Percentiles rank a stretch among this genome's conserved stretches.
Conservation (phyloP, 2,888 invertebrate genomes). For the Sarcophaga carnaria region DNA sequence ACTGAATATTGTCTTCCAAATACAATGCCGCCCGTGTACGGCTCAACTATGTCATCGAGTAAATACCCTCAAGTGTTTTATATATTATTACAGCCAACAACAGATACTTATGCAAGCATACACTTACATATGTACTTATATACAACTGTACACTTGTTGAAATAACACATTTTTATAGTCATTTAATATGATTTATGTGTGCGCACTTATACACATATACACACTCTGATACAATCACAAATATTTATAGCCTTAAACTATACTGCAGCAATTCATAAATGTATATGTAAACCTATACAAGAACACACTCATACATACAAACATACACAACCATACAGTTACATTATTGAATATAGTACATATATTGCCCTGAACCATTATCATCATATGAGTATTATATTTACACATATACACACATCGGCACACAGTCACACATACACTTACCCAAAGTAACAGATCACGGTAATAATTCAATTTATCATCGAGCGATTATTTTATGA, state of each 20-base stretch:
- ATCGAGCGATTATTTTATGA: constrained; percentile 21
- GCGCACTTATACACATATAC: neutral
- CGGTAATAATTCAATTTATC: constrained; percentile 59
- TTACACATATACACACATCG: neutral
- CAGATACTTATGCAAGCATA: neutral
- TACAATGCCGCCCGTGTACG: neutral
- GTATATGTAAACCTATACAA: neutral
- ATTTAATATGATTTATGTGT: constrained; percentile 52
- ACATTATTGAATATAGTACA: neutral
- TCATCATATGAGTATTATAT: neutral
- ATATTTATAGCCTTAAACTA: constrained; percentile 47
- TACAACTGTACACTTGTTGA: constrained; percentile 33
- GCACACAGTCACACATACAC: neutral
- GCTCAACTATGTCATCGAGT: neutral
- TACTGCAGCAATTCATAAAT: neutral
- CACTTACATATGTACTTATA: neutral
- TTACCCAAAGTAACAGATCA: constrained; percentile 11
- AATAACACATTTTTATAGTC: constrained; percentile 39
- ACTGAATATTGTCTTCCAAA: neutral
- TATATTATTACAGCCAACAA: neutral
- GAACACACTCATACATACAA: neutral
- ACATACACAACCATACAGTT: neutral
- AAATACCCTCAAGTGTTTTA: constrained; percentile 17
- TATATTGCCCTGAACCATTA: constrained; percentile 16
- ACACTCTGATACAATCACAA: neutral